These are phyloP conservation scores for Parauchenoglanis ngamensis DNA, from an alignment of 2,797 vertebrate genomes.

Conservation along the genomic window DNA sequence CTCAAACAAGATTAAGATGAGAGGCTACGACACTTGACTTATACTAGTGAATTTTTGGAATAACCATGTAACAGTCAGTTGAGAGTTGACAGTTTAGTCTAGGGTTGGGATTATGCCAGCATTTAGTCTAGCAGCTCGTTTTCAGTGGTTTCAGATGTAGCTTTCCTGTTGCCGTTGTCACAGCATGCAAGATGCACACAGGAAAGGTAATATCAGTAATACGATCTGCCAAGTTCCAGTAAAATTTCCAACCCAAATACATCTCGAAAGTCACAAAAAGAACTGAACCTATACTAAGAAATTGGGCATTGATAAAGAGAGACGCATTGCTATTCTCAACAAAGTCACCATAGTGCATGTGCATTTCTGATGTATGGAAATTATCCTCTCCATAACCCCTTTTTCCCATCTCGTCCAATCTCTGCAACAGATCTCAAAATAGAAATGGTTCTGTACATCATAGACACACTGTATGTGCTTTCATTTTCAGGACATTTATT, in stretches of 20 bases:
- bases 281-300: background rate
- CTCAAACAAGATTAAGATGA: background rate
- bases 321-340: background rate
- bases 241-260: background rate
- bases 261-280: background rate
- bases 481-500: background rate
- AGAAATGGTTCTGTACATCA: background rate
- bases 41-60: background rate
- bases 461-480: background rate
- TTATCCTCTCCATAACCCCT: background rate
- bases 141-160: background rate
- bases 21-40: background rate
- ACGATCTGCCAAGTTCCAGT: background rate
- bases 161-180: background rate
- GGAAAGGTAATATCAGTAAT: background rate
- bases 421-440: background rate
- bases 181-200: background rate
- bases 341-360: background rate
- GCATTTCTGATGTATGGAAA: background rate
- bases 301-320: background rate
- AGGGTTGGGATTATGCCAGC: too few species aligned
- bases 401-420: background rate
- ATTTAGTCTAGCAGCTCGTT: background rate
- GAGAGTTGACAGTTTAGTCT: background rate
- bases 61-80: background rate